Base-by-base conservation (phyloP, 2,888 invertebrate genomes). In the Eilema caniola region DNA sequence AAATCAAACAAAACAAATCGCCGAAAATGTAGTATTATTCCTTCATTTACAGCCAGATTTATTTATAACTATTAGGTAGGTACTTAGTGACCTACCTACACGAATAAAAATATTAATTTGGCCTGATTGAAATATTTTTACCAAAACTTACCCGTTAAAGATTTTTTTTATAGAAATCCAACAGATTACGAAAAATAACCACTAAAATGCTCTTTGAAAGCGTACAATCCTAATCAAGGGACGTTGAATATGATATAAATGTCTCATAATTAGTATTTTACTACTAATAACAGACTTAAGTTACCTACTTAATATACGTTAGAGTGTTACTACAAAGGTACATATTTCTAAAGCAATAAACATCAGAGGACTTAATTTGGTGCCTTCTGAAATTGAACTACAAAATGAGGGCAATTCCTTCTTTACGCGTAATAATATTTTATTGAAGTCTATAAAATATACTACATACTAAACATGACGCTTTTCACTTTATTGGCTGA, bases 381-480 rank as follows among this genome's bases (percentile, higher is more conserved):
- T n/a, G n/a, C 53, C n/a, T n/a, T n/a, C 8, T 53, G 47, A 53
- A 53, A 53, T 20, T n/a, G n/a, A 53, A 53, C 20, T 20, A 20
- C n/a, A 20, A 41, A 20, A 53, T 53, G n/a, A 53, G 53, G 53
- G n/a, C 16, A n/a, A 53, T 53, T 53, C 5, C 53, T n/a, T 61
- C 69, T 64, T 66, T 61, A 37, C 37, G 33, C 33, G 69, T 77
- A 59, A 66, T 77, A 78, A 78, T 74, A 80, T 74, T 80, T 80
- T 80, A 78, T 74, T 31, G 67, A 53, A 5, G 14, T 57, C 71
- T 25, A 76, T 79, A 79, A 78, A 78, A 77, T 31, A 61, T 31
- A 31, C 28, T 31, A 64, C 62, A 66, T 66, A 62, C 68, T 77
- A 64, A 61, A 78, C 67, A 41, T 33, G 68, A 73, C 63, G 67